Evolutionary conservation across 2,113 vertebrate genomes (phyloP), one percentile per base, ranked within the genome.

Genomic region (Corythornis vintsioides): DNA sequence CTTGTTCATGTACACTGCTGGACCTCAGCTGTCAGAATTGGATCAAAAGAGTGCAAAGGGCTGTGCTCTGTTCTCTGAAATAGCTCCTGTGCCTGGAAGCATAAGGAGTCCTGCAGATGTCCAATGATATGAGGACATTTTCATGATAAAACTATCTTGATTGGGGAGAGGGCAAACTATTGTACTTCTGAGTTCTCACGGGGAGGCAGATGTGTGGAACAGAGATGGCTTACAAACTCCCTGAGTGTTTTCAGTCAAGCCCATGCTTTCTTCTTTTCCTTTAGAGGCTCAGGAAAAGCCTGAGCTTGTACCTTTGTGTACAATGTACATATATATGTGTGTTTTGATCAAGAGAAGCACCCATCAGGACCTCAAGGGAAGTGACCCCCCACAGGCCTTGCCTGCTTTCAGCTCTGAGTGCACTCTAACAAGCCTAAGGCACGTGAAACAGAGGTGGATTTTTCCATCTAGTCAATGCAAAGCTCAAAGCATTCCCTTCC

Each of bases 131-230:
- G 1, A 80, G 65, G 75, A 92, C 77, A 94, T 93, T 92, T 83
- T 91, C 73, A 88, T 90, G 83, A 95, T 90, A 93, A 88, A 94
- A 14, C 69, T 81, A 11, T 71, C 88, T 90, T 77, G 75, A 91
- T 9, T 66, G 52, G 10, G 75, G 33, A 89, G 35, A 48, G 70
- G 67, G 40, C 3, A 79, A 87, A 40, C 53, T 61, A 35, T 67
- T 67, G 86, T 82, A 48, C 60, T 87, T 66, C 56, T 47, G 57
- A 53, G 53, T 78, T 93, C 86, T 84, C 88, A 91, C 3, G 2
- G 77, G 73, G 66, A 86, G 65, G 70, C 45, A 22, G n/a, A 50
- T 53, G 16, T 69, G 45, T 88, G 24, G 75, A 89, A 48, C 10
- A 45, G 56, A 78, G 26, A 5, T 57, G 42, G 66, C 66, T 60